Conservation (phyloP, 2,888 invertebrate species). For the Drosophila birchii region DNA sequence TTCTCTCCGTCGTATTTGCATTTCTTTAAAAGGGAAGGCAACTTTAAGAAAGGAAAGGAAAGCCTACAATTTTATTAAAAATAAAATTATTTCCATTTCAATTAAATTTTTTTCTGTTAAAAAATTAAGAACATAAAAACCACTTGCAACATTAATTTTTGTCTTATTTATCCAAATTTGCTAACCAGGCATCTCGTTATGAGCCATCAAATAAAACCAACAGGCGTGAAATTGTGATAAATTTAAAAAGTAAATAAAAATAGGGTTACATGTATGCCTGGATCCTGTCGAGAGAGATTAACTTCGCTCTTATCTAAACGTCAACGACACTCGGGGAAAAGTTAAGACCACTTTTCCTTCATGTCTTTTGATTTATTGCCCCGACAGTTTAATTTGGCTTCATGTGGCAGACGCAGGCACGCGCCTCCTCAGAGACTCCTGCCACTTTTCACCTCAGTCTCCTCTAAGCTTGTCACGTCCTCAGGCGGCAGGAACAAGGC, state of each 20-base stretch:
- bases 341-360: constrained; percentile 8
- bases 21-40: background rate
- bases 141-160: too few relatives aligned
- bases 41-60: background rate
- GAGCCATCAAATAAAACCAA: constrained; percentile 17
- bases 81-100: background rate
- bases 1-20: background rate
- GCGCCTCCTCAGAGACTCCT: constrained; percentile 23
- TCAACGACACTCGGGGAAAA: constrained; percentile 9
- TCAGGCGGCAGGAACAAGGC: constrained; percentile 43
- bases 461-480: constrained; percentile 59
- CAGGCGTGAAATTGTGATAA: constrained; percentile 53
- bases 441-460: background rate
- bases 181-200: constrained; percentile 4
- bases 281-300: background rate
- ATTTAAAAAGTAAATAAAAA: constrained; percentile 29
- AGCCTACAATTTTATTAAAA: background rate
- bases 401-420: constrained; percentile 47
- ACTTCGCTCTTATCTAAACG: constrained; percentile 11
- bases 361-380: constrained; percentile 71
- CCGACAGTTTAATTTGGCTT: constrained; percentile 69
- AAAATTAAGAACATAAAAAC: background rate
- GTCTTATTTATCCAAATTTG: background rate
- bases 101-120: too few relatives aligned
- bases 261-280: constrained; percentile 8